phyloP scores from a whole-genome alignment of 2,888 invertebrate genomes.

The Agrotis puta region DNA sequence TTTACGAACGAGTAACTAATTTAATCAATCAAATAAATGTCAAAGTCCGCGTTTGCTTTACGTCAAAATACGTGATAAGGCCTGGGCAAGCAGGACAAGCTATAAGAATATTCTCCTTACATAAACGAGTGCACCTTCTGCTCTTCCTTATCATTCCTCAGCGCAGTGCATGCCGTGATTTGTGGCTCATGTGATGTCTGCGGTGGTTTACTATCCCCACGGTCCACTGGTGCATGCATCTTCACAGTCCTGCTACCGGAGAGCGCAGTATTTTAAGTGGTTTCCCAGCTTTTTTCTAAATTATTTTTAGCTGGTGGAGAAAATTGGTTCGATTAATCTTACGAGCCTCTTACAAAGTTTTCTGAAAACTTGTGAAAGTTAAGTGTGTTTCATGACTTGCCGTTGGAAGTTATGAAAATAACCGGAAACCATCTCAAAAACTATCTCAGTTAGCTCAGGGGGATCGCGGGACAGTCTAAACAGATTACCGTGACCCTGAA shows the following conservation, averaged over 20 bases:
- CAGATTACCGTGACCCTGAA: no score
- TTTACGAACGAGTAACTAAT: no score
- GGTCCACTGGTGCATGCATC: constrained; percentile 56
- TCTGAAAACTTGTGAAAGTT: not conserved
- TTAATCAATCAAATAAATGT: no score
- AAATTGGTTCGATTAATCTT: constrained; percentile 26
- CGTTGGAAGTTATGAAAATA: not conserved
- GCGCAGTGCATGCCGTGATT: constrained; percentile 52
- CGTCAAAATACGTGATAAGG: no score
- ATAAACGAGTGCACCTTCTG: constrained; percentile 30
- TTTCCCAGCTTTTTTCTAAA: constrained; percentile 1
- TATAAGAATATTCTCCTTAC: not conserved
- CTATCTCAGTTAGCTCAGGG: not conserved
- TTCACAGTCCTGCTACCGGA: constrained; percentile 35
- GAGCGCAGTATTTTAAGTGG: constrained; percentile 51
- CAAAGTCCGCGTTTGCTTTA: no score
- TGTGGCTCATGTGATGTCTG: constrained; percentile 57
- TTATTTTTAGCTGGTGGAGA: constrained; percentile 9
- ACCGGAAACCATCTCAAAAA: not conserved
- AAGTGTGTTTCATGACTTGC: no score
- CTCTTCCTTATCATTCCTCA: not conserved
- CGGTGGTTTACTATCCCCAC: constrained; percentile 57
- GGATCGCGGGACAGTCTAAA: no score
- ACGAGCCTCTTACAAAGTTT: not conserved
- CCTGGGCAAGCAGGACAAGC: no score